Evolutionary conservation across 2,113 vertebrate species (phyloP).

Genomic region (Atherinomorus stipes): DNA sequence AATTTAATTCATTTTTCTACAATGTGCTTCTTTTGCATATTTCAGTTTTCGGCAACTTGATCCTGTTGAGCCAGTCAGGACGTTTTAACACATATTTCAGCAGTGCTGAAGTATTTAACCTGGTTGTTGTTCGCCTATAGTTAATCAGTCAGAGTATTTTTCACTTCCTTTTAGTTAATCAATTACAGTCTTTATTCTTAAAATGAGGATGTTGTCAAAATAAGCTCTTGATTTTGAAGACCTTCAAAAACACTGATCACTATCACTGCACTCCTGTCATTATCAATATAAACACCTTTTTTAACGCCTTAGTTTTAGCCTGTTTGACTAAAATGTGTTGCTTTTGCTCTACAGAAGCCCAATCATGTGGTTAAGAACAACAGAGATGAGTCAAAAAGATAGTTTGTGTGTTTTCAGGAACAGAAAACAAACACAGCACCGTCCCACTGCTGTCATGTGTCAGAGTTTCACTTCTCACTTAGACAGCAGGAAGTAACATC

Average conservation of each 20-base stretch:
- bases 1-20: background rate
- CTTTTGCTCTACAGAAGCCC: no score
- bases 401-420: background rate
- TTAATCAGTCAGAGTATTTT: constrained; percentile 1
- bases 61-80: background rate
- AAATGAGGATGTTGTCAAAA: constrained; percentile 15
- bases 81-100: background rate
- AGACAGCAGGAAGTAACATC: constrained; percentile 27
- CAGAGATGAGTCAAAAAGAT: background rate
- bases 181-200: background rate
- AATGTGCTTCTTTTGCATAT: background rate
- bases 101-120: background rate
- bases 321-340: no score
- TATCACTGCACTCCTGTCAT: no score
- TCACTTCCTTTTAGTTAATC: constrained; percentile 21
- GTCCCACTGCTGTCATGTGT: background rate
- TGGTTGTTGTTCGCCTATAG: background rate
- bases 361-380: background rate
- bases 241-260: no score
- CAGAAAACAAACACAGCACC: background rate
- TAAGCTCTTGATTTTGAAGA: background rate
- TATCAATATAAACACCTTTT: no score
- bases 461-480: constrained; percentile 60
- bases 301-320: no score
- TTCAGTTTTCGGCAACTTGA: background rate